Evolutionary conservation across 2,797 vertebrate genomes (phyloP), one percentile per base, ranked within the genome.

Genomic region (Perodicticus potto): DNA sequence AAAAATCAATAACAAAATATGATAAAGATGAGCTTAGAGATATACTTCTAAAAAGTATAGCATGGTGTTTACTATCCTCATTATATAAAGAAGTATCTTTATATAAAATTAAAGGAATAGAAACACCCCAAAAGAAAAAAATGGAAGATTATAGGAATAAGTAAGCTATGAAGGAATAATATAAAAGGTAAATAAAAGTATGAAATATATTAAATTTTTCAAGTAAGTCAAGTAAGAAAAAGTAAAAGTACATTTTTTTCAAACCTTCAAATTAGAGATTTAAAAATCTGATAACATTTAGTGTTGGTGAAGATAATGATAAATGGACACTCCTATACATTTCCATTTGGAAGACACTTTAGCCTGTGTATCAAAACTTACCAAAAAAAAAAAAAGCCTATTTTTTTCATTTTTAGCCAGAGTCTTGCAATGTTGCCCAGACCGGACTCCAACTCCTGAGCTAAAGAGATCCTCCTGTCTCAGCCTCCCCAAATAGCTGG

Each of bases 171-270:
- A 72, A 63, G 8, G 73, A 89, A 76, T n/a, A 77, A 57, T 37
- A 76, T 37, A 84, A 86, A 86, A 86, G 77, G 20, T 32, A 80
- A 93, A 87, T 74, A 95, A 94, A 77, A 32, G n/a, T 67, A 83
- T 25, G 22, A 86, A 80, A 80, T 70, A 83, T 27, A 55, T 81
- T 49, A 74, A 29, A 40, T 0, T 81, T 92, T 90, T 86, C 14
- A 74, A 69, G 57, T 83, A 81, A 81, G 37, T 29, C 73, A 96
- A 83, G 19, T 76, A 94, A 83, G 43, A 90, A 77, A 93, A 87
- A 45, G 20, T 55, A 82, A 74, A 92, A 78, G 34, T 85, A 83
- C 0, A 83, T 14, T 25, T 88, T 70, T 86, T 73, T 88, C 63
- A 43, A 95, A 67, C 63, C 9, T 67, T 85, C 10, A 81, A 88